Conservation (phyloP, 2,113 vertebrate genomes). For the Poeciliopsis retropinna region DNA sequence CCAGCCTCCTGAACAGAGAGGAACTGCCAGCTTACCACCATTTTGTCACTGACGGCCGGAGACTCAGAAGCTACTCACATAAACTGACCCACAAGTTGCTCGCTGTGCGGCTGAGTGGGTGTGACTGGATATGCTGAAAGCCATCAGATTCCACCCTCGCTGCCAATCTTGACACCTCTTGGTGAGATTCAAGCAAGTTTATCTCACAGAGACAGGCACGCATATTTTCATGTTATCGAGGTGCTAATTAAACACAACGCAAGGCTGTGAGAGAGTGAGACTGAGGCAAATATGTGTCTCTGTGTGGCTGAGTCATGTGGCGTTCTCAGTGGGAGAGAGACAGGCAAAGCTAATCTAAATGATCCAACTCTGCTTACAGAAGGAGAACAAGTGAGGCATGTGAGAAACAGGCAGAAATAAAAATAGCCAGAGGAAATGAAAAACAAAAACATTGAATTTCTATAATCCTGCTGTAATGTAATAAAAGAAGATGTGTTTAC, state of each 20-base stretch:
- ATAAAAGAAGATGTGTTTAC: conserved; percentile 6
- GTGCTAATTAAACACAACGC: conserved; percentile 77
- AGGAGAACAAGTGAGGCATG: conserved; percentile 12
- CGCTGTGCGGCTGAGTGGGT: conserved; percentile 23
- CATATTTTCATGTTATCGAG: conserved; percentile 60
- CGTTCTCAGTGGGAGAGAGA: conserved; percentile 74
- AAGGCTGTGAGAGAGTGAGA: conserved; percentile 48
- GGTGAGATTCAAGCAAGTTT: conserved; percentile 53
- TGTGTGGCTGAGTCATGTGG: conserved; percentile 57
- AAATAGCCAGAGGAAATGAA: conserved; percentile 14
- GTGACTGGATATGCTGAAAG: conserved; percentile 44
- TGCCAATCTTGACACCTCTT: conserved; percentile 63
- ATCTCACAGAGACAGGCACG: conserved; percentile 41
- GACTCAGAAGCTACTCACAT: conserved; percentile 45
- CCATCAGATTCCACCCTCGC: conserved; percentile 54
- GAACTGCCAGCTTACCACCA: conserved; percentile 48
- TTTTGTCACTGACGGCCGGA: conserved; percentile 55
- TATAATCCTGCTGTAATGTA: not conserved
- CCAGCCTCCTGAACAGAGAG: conserved; percentile 39
- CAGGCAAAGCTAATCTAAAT: conserved; percentile 75
- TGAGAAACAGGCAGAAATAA: conserved; percentile 1
- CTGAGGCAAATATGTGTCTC: conserved; percentile 42
- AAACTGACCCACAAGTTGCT: conserved; percentile 60
- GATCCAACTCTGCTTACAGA: conserved; percentile 62
- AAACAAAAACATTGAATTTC: conserved; percentile 1